Percentiles rank a stretch among this genome's conserved stretches.
phyloP scores from a whole-genome alignment of 2,797 vertebrate species.

The Thaleichthys pacificus region DNA sequence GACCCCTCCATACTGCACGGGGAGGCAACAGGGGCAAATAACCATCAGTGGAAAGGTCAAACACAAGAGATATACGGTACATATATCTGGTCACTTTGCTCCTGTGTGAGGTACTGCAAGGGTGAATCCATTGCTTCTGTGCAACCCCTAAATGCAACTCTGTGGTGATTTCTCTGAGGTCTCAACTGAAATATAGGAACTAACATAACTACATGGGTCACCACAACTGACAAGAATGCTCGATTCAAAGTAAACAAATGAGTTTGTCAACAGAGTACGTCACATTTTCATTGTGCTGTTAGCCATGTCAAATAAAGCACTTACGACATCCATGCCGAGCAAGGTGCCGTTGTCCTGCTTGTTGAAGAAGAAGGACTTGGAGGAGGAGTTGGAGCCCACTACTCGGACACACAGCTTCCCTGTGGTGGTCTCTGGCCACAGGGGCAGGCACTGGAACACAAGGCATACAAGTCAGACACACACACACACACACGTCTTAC shows the following conservation, averaged over 20 bases:
- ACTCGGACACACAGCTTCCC: slow-evolving; percentile 87
- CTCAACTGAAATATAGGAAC: no score
- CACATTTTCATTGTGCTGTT: not conserved
- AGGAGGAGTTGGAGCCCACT: slow-evolving; percentile 80
- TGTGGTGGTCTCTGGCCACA: slow-evolving; percentile 88
- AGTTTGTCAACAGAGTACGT: not conserved
- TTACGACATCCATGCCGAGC: slow-evolving; percentile 84
- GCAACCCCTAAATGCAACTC: no score
- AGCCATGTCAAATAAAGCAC: slow-evolving; percentile 36
- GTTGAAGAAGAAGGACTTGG: slow-evolving; percentile 86
- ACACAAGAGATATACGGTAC: no score
- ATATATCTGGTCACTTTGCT: no score
- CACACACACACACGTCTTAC: not conserved
- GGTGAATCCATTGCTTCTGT: no score
- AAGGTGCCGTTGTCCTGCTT: slow-evolving; percentile 90
- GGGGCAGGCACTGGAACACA: slow-evolving; percentile 84
- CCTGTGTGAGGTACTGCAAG: no score
- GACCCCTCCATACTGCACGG: slow-evolving; percentile 82
- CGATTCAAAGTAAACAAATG: no score
- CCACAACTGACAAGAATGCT: no score
- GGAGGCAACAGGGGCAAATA: not conserved
- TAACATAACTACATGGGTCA: no score
- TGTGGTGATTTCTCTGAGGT: no score
- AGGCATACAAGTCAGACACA: slow-evolving; percentile 1
- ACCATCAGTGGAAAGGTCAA: no score